phyloP scores from a whole-genome alignment of 2,888 invertebrate species.

The Chesias legatella region DNA sequence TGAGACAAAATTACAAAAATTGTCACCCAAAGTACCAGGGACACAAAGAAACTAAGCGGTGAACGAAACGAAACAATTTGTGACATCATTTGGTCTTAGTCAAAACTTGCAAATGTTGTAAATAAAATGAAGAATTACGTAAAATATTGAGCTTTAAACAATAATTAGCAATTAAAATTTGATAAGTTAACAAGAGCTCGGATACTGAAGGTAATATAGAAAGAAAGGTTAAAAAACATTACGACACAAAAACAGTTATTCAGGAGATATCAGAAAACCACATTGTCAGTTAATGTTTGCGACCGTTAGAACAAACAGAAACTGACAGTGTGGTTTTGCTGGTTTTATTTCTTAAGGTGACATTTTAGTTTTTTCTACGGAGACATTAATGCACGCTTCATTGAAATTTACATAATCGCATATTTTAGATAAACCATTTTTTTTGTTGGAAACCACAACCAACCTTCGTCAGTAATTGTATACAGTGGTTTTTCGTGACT shows the following conservation, averaged over 20 bases:
- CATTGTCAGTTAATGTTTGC: conserved; percentile 35
- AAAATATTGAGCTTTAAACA: no score
- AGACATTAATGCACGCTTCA: conserved; percentile 19
- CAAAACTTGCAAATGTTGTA: no score
- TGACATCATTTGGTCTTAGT: background rate
- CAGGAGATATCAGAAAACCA: conserved; percentile 24
- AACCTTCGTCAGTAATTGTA: no score
- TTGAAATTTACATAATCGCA: conserved; percentile 14
- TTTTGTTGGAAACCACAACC: no score
- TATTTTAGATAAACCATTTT: conserved; percentile 5
- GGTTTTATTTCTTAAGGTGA: conserved; percentile 27
- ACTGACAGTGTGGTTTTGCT: conserved; percentile 42
- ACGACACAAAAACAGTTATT: conserved; percentile 4
- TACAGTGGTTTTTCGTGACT: no score
- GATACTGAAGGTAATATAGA: no score
- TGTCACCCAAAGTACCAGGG: conserved; percentile 59
- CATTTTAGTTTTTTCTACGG: conserved; percentile 29
- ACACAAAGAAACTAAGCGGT: conserved; percentile 34
- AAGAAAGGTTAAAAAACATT: no score
- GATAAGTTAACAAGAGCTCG: no score
- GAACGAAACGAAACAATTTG: background rate
- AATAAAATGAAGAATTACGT: no score
- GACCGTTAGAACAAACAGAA: no score
- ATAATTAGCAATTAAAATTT: no score
- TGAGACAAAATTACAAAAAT: conserved; percentile 34